phyloP scores from a whole-genome alignment of 2,797 vertebrate genomes.

The Gorsachius magnificus region DNA sequence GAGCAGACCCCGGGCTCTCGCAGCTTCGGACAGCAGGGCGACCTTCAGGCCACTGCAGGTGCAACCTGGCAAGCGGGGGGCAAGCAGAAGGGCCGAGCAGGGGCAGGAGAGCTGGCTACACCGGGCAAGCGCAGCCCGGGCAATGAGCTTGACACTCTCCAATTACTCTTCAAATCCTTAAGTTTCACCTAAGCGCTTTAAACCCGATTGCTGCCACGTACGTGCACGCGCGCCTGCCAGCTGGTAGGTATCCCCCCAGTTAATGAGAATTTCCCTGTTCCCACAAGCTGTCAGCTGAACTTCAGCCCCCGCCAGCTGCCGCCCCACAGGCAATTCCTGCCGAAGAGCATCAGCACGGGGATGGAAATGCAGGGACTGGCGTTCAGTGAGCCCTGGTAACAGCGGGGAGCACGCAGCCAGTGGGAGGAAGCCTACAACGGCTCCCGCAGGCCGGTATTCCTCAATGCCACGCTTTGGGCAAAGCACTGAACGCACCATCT shows the following conservation, averaged over 20 bases:
- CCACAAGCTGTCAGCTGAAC: not conserved
- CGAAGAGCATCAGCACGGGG: rapidly evolving
- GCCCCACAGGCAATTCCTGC: not conserved
- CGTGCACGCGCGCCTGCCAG: not conserved
- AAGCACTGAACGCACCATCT: not conserved
- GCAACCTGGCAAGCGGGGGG: not conserved
- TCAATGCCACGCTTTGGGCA: not conserved
- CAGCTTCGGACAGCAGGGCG: not conserved
- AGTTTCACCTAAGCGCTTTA: not conserved
- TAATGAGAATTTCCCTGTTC: not conserved
- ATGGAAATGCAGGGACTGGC: not conserved
- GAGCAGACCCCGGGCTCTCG: not conserved
- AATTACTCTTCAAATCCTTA: no score
- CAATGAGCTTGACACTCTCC: not conserved
- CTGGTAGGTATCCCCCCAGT: not conserved
- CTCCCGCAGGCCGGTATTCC: not conserved
- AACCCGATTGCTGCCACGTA: not conserved
- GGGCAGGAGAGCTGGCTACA: not conserved
- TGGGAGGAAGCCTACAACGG: no score
- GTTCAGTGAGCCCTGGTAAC: not conserved
- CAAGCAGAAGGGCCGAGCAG: not conserved
- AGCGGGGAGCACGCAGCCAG: no score
- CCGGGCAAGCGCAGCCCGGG: not conserved
- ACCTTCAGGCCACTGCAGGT: not conserved
- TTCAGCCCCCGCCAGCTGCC: not conserved